phyloP scores from a whole-genome alignment of 2,797 vertebrate species.

The Diglossa cyanea region DNA sequence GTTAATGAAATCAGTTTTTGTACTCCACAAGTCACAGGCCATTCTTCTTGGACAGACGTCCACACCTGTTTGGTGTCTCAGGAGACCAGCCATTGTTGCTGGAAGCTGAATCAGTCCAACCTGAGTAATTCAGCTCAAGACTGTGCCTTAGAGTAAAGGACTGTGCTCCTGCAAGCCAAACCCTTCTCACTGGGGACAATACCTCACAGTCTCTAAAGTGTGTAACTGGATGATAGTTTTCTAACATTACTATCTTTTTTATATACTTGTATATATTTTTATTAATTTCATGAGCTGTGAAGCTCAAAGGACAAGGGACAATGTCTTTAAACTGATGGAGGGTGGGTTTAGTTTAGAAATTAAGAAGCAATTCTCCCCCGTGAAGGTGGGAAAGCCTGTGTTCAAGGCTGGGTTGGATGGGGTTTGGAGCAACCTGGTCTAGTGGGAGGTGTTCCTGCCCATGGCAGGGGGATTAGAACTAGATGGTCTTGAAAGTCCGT shows the following conservation, averaged over 20 bases:
- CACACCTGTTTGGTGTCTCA: neutral
- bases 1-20: neutral
- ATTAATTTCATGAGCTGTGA: neutral
- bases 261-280: neutral
- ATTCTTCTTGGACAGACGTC: neutral
- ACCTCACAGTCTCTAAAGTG: neutral
- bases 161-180: neutral
- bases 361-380: neutral
- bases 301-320: neutral
- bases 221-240: neutral
- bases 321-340: neutral
- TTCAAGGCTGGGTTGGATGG: neutral
- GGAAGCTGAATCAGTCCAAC: neutral
- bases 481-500: neutral
- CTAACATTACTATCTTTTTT: neutral
- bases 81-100: neutral
- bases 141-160: neutral
- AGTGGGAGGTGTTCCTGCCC: neutral
- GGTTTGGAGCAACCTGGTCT: neutral
- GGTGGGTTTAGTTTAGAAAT: neutral
- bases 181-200: neutral
- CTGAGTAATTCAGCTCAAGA: neutral
- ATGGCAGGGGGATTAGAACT: neutral
- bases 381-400: neutral
- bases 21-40: neutral